Base-by-base conservation (phyloP, 2,113 vertebrate species). In the Tenebrosternarchus preto region DNA sequence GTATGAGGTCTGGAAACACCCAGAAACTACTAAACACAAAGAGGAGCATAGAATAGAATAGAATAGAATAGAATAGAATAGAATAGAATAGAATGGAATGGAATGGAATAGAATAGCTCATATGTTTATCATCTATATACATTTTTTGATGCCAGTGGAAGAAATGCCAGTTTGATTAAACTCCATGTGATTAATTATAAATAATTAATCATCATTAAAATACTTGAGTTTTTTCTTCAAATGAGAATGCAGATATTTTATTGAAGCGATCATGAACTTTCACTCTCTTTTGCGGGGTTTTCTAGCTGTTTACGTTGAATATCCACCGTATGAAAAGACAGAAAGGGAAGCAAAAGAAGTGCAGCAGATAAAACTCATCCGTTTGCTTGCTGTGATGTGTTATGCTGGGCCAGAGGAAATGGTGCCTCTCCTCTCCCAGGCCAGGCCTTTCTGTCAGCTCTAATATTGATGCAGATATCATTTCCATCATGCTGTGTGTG, bases 401-500 rank as follows among this genome's bases (percentile, higher is more conserved):
- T 94, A 95, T 94, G 92, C 95, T 93, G 91, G 93, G 94, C 93
- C 92, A 93, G 93, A 90, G 93, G 91, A 96, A 96, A 96, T 96
- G 94, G 95, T 93, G 93, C 94, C 93, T 95, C 96, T 94, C 95
- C 93, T 93, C 43, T 94, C 93, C 93, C 90, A 94, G 93, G 95
- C 96, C 95, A 96, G 96, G 96, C 96, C 95, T 95, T 90, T 92
- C 95, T 96, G 96, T 98, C 96, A 96, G 95, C 95, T 95, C 96
- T 97, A 96, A 97, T 98, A 97, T 96, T 96, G 96, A 99, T 98
- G 96, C 94, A 96, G 96, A 97, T 99, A 98, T 98, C 97, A 98
- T 97, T 98, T 97, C 95, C 95, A 96, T 95, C 95, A 92, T 94
- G 95, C 97, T 96, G 95, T 95, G 95, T 95, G 95, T 90, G 92